These are phyloP conservation scores for Melanotaenia maccullochi DNA, from an alignment of 2,797 vertebrate species.

Conservation along the genomic window DNA sequence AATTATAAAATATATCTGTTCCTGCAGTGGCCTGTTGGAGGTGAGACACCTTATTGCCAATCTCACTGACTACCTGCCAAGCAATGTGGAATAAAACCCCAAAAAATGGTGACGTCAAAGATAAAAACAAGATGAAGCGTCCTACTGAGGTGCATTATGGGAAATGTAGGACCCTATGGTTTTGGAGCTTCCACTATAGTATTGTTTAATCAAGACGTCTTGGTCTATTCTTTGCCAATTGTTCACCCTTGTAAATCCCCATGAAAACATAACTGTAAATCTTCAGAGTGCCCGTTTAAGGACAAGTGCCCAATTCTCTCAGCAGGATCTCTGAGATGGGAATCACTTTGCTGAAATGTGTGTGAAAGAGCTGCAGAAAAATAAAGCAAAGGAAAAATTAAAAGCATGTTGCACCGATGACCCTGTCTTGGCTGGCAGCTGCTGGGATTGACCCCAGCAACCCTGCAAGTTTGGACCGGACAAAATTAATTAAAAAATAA, in stretches of 20 bases:
- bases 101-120: too few species aligned
- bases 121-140: too few species aligned
- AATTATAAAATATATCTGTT: too few species aligned
- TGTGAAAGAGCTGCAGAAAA: background rate
- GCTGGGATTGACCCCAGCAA: too few species aligned
- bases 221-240: background rate
- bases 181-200: background rate
- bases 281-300: background rate
- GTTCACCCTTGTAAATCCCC: background rate
- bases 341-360: conserved; percentile 21
- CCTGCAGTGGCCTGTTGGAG: too few species aligned
- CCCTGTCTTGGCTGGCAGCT: too few species aligned
- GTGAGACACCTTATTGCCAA: too few species aligned
- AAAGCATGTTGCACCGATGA: background rate
- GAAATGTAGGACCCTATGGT: background rate
- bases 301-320: background rate
- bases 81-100: too few species aligned
- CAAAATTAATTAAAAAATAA: too few species aligned
- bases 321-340: conserved; percentile 12
- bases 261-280: background rate
- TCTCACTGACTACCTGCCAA: too few species aligned
- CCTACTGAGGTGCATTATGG: background rate
- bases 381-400: background rate
- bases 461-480: too few species aligned
- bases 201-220: background rate